Evolutionary conservation across 2,113 vertebrate genomes (phyloP), one percentile per base, ranked within the genome.

Genomic region (Chiloscyllium plagiosum): DNA sequence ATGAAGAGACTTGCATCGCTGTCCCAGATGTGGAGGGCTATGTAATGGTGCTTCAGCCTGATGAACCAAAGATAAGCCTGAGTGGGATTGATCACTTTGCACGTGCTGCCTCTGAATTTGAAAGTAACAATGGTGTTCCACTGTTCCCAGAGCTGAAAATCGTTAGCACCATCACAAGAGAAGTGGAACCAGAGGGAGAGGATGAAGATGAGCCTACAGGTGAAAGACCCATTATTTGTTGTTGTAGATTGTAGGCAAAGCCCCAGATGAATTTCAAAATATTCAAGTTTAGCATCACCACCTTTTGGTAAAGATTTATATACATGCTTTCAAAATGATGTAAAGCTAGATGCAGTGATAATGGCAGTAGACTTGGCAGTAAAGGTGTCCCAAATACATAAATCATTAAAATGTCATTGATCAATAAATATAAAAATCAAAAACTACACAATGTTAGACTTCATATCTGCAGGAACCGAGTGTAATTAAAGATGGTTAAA

Each of bases 71-170:
- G 96, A 99, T 99, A 98, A 99, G 99, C 97, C 97, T 99, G 69
- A 99, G 99, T 0, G 99, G 99, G 93, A 98, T 99, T 37, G 99
- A 99, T 97, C 99, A 99, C 96, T 99, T 99, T 87, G 99, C 99
- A 50, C 98, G 99, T n/a, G 98, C 98, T 0, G 99, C 99, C 0
- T 98, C 98, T 0, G 99, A 99, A 96, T 99, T 99, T 0, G 99
- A 99, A 97, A 98, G 99, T 96, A 70, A 98, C 0, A 98, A 99
- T 92, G 99, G 99, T 0, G 98, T 99, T 22, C 97, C 97, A 1
- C 98, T 99, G 0, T 99, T 99, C 96, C 99, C 99, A 0, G 99
- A 99, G 97, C 98, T 99, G 0, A 99, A 98, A 12, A 98, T 99
- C 33, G 98, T 99, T 96, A 99, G 99, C 98, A 99, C 99, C 96